Base-by-base conservation (phyloP, 2,797 vertebrate genomes). In the Pristis pectinata region DNA sequence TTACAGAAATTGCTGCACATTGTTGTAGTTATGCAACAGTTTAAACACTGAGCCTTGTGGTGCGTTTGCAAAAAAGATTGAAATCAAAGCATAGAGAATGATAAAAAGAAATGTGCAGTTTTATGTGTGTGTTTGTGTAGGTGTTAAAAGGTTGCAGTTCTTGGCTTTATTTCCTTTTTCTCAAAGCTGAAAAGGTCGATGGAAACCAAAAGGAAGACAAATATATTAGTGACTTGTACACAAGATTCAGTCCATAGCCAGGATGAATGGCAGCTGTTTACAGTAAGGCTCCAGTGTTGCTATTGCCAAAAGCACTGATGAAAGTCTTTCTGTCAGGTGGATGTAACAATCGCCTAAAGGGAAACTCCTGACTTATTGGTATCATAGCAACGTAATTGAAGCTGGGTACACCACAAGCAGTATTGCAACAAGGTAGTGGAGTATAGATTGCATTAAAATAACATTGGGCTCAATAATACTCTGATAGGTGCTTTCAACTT, bases 141-240 rank as follows among this genome's bases (percentile, higher is more conserved):
- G 15, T 22, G 2, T 24, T 64, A 8, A n/a, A n/a, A 64, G 34
- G 85, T 61, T 89, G 53, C 85, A 89, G 19, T 19, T 89, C n/a
- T 79, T 61, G 44, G 80, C 30, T 89, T 89, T 89, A 89, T 64
- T 89, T 89, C 59, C 56, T 89, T 56, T 89, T 89, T 64, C 56
- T 89, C 56, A 61, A 37, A 59, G 56, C 59, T 22, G 30, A 61
- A 7, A 64, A 37, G 34, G 56, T 89, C 34, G 13, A 61, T 89
- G 56, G 56, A 64, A n/a, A n/a, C 56, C 56, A 89, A 64, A 37
- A 49, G 22, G 80, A 11, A 22, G 85, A 64, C 34, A 89, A 27
- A 87, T 53, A 17, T 30, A 87, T 13, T 61, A 13, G 53, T 87
- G 53, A 10, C 11, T 53, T 87, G 53, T 34, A 59, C 49, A 61